Evolutionary conservation across 2,113 vertebrate genomes (phyloP), one percentile per base, ranked within the genome.

Genomic region (Nycticebus coucang): DNA sequence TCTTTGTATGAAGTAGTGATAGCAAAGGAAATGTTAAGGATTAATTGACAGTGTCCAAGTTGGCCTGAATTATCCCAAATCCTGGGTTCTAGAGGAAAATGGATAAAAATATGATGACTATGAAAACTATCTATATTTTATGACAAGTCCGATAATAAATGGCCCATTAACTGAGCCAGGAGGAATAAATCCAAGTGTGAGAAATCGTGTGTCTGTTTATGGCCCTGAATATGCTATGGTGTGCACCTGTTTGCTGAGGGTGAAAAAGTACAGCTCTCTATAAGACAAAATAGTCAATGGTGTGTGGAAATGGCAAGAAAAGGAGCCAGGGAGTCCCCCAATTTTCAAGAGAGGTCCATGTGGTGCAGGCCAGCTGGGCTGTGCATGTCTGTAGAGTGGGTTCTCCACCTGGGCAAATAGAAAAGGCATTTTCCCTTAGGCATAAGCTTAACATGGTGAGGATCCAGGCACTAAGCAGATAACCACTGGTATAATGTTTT

Each of bases 11-110:
- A 82, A 74, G 14, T 81, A 21, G 35, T 72, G 37, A 57, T 53
- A 85, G 66, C 60, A 89, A 97, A 93, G 18, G 24, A 22, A 89
- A 85, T 64, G 35, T 37, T 87, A 95, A 95, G 12, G 14, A 82
- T 33, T 85, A 53, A 81, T 59, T 69, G 35, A 62, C 30, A 4
- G 77, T 12, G 2, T n/a, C 35, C 57, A 50, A 80, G 17, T 64
- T 93, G 94, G 59, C 33, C 74, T 41, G 68, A 45, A 86, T 59
- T 82, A 18, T 55, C 85, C 80, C 0, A 24, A 89, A 89, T 95
- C 41, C 15, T 80, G 69, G 11, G 14, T 57, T 4, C 26, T 24
- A 14, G 15, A 45, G 64, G 22, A 87, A 79, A 83, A 5, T 53
- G 22, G 5, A 83, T 95, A 91, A 95, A 95, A 81, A 62, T 68